Conservation (phyloP, 1,140 invertebrate genomes). For the Cydia pomonella region DNA sequence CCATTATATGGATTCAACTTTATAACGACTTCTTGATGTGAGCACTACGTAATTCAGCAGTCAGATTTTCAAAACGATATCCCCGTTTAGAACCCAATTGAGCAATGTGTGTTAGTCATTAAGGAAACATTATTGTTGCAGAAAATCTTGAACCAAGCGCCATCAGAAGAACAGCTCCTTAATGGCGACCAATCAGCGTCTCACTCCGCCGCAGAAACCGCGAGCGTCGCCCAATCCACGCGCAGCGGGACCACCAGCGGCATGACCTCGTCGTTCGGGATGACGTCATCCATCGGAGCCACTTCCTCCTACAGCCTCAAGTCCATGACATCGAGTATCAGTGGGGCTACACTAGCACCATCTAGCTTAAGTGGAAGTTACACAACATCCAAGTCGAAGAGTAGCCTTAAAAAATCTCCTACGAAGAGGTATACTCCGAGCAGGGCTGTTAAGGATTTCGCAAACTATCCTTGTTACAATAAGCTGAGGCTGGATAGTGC, state of each 20-base stretch:
- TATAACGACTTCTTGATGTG: no score
- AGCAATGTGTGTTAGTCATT: no score
- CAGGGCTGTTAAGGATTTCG: constrained; percentile 60
- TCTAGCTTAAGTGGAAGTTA: constrained; percentile 69
- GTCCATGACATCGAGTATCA: constrained; percentile 58
- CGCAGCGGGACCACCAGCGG: constrained; percentile 62
- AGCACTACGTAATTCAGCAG: no score
- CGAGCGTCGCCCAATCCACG: constrained; percentile 61
- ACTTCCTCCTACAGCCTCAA: constrained; percentile 74
- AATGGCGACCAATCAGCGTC: constrained; percentile 61
- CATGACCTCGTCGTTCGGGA: constrained; percentile 63
- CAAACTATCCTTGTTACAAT: constrained; percentile 72
- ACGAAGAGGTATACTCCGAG: constrained; percentile 71
- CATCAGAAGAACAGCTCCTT: constrained; percentile 67
- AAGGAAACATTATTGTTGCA: constrained; percentile 37
- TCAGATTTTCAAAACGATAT: no score
- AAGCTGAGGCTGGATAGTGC: constrained; percentile 76
- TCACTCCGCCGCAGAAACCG: constrained; percentile 56
- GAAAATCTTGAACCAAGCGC: constrained; percentile 75
- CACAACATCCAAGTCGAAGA: constrained; percentile 69
- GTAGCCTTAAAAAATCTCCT: constrained; percentile 71
- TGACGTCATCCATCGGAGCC: constrained; percentile 67
- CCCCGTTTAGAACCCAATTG: no score
- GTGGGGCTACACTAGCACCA: constrained; percentile 65
- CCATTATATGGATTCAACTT: no score